Percentiles rank a stretch among this genome's conserved stretches.
Evolutionary conservation across 2,113 vertebrate species (phyloP).

Genomic region (Phaethornis superciliosus): DNA sequence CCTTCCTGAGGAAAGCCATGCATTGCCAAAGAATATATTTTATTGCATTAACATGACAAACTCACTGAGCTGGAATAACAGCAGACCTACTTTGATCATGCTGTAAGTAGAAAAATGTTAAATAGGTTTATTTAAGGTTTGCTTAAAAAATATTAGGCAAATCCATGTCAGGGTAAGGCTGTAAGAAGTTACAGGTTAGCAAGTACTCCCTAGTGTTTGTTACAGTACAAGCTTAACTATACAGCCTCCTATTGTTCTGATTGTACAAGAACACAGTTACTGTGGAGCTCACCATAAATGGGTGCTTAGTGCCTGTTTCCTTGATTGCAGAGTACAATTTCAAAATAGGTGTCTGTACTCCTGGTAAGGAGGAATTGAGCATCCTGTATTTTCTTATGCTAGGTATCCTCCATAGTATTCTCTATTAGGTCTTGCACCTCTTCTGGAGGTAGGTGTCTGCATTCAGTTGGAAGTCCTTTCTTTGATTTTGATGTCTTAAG

Average conservation of each 20-base stretch:
- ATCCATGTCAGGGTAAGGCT: neutral
- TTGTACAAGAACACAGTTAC: neutral
- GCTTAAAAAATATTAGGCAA: neutral
- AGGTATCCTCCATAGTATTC: neutral
- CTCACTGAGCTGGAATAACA: neutral
- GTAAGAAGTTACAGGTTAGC: neutral
- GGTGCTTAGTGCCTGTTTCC: neutral
- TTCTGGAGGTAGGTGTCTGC: neutral
- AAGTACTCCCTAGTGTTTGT: neutral
- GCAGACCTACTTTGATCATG: neutral
- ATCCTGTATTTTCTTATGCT: neutral
- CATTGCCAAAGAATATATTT: neutral
- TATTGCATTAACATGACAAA: neutral
- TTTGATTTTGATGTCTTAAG: neutral
- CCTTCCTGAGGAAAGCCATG: neutral
- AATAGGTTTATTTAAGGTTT: neutral
- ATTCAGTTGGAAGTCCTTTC: neutral
- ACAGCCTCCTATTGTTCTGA: neutral
- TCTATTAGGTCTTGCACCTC: neutral
- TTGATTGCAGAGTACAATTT: neutral
- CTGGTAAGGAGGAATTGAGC: neutral
- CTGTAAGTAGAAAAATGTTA: neutral
- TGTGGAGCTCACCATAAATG: fast-evolving
- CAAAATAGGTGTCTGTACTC: neutral
- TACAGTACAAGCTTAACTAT: neutral